Evolutionary conservation across 2,797 vertebrate genomes (phyloP), one percentile per base, ranked within the genome.

Genomic region (Gymnoscopelus braueri): DNA sequence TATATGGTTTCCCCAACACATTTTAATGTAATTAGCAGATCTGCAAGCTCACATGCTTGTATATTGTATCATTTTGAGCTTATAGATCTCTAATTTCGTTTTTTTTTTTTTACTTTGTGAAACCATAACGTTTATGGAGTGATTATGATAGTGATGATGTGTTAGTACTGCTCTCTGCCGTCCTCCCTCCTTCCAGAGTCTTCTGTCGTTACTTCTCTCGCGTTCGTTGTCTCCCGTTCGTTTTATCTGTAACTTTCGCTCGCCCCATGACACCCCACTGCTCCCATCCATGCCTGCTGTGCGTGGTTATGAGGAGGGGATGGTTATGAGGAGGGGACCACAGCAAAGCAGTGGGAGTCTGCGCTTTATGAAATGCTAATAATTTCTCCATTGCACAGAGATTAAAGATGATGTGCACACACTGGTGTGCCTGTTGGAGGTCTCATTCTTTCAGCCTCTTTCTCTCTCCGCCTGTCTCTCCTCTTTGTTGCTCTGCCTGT

Each of bases 321-420:
- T 24, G 11, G 49, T 1, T 19, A 19, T 19, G 61, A 44, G 26
- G 26, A 4, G 26, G 26, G 26, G 26, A 19, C 19, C 55, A 56
- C 63, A 60, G 71, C 49, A 19, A 63, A 35, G 23, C 56, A 49
- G 11, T 9, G 15, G 59, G 26, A 52, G 64, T 60, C 67, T 69
- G 67, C 50, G n/a, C 61, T 60, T 63, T 69, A 75, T 54, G 71
- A 14, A 64, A 47, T 63, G 72, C 77, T 69, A 71, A 84, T 52
- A 67, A 84, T 82, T 74, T 77, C 69, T 75, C 60, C 74, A 72
- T 77, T 3, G 9, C 66, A 39, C 32, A 58, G 48, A 77, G 78
- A 89, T 87, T 87, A 80, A 88, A 66, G 26, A 29, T 29, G 26
- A 29, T 29, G 78, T 65, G 60, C 53, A 69, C 75, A 81, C 60